phyloP scores from a whole-genome alignment of 1,140 invertebrate genomes.

The Magallana gigas region DNA sequence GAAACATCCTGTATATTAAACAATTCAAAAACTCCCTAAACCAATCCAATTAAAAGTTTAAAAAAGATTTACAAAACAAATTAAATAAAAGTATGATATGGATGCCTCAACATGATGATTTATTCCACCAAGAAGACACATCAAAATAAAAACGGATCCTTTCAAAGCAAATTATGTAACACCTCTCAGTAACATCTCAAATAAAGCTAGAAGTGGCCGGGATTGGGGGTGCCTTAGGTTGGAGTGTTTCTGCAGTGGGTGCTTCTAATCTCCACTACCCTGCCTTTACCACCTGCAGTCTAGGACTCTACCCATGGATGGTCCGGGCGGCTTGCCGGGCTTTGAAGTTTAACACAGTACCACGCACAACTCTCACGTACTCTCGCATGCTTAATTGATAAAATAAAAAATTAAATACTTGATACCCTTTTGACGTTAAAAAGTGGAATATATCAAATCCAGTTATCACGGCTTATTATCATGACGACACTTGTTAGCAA shows the following conservation, averaged over 20 bases:
- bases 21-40: too few species aligned
- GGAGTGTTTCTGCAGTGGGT: not conserved
- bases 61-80: too few species aligned
- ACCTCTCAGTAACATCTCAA: slow-evolving; percentile 4
- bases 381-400: slow-evolving; percentile 16
- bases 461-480: not conserved
- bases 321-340: not conserved
- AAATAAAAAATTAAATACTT: slow-evolving; percentile 29
- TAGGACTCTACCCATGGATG: not conserved
- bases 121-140: too few species aligned
- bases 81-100: too few species aligned
- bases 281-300: not conserved
- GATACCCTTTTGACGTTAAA: slow-evolving; percentile 15
- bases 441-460: not conserved
- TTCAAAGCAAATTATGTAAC: not conserved
- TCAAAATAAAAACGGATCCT: not conserved
- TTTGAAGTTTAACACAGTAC: not conserved
- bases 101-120: too few species aligned
- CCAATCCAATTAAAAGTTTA: too few species aligned
- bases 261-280: not conserved
- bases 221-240: not conserved
- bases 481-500: slow-evolving; percentile 10
- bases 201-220: not conserved
- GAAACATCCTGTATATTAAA: too few species aligned
- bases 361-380: not conserved